phyloP scores from a whole-genome alignment of 2,888 invertebrate genomes.

The Protodeltote pygarga region DNA sequence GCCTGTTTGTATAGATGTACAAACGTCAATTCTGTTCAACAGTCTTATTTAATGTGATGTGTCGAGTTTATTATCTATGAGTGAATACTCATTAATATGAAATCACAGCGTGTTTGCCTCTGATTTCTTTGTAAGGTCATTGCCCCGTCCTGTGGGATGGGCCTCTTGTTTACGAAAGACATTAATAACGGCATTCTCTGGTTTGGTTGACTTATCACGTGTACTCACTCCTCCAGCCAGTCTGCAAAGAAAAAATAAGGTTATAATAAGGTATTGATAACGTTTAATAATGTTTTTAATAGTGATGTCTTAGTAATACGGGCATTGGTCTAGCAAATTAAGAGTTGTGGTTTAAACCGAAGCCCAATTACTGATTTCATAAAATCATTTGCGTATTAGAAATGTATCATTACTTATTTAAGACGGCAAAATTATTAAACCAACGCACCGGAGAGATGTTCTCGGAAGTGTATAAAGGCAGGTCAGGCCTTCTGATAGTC shows the following conservation, averaged over 20 bases:
- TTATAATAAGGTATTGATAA: conserved; percentile 26
- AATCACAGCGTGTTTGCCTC: conserved; percentile 74
- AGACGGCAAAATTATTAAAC: too few species aligned
- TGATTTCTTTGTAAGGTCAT: conserved; percentile 56
- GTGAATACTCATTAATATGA: conserved; percentile 52
- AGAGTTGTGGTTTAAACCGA: too few species aligned
- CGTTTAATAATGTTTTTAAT: background rate
- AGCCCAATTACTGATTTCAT: too few species aligned
- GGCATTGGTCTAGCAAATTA: too few species aligned
- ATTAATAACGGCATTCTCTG: conserved; percentile 63
- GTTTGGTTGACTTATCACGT: conserved; percentile 92
- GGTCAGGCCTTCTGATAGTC: too few species aligned
- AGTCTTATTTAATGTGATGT: conserved; percentile 74
- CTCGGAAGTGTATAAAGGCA: too few species aligned
- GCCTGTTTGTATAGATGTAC: conserved; percentile 58
- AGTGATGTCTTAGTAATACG: too few species aligned
- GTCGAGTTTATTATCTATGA: conserved; percentile 42
- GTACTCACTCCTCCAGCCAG: conserved; percentile 97
- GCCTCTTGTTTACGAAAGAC: conserved; percentile 52
- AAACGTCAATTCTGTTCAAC: conserved; percentile 84
- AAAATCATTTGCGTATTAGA: too few species aligned
- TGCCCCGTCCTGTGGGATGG: conserved; percentile 52
- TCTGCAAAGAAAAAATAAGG: conserved; percentile 87
- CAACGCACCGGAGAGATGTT: too few species aligned
- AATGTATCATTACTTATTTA: too few species aligned